Percentiles rank a stretch among this genome's conserved stretches.
These are phyloP conservation scores for Drosophila rellima DNA, from an alignment of 2,888 invertebrate genomes.

Conservation along the genomic window DNA sequence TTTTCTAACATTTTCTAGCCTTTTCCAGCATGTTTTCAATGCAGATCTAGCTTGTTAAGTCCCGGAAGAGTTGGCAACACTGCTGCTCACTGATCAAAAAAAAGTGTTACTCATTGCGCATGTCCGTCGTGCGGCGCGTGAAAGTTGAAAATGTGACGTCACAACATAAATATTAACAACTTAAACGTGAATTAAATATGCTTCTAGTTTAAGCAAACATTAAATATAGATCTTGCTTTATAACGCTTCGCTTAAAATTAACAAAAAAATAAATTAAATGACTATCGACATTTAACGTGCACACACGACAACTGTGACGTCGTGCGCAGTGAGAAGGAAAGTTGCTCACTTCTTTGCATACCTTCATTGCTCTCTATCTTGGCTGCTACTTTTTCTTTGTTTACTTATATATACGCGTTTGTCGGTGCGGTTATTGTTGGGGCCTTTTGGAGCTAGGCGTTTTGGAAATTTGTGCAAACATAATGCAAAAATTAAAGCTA, in stretches of 20 bases:
- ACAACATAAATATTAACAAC: neutral
- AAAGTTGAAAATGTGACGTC: slow-evolving; percentile 33
- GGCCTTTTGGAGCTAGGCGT: slow-evolving; percentile 35
- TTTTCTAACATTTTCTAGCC: too few relatives aligned
- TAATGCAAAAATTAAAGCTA: slow-evolving; percentile 49
- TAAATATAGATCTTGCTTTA: neutral
- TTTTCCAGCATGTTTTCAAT: too few relatives aligned
- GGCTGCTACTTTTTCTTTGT: slow-evolving; percentile 70
- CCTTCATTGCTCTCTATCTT: slow-evolving; percentile 32
- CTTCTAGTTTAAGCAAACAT: neutral
- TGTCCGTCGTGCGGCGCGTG: neutral
- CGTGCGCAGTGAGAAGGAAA: slow-evolving; percentile 52
- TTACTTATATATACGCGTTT: slow-evolving; percentile 62
- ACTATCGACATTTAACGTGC: too few relatives aligned
- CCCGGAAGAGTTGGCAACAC: too few relatives aligned
- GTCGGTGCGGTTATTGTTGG: slow-evolving; percentile 59
- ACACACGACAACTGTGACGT: slow-evolving; percentile 41
- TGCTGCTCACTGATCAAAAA: slow-evolving; percentile 8
- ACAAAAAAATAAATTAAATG: neutral
- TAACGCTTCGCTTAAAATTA: neutral
- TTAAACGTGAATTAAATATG: neutral
- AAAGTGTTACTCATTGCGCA: slow-evolving; percentile 32
- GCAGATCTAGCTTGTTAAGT: too few relatives aligned
- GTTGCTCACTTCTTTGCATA: slow-evolving; percentile 24
- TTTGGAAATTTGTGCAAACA: slow-evolving; percentile 54